These are phyloP conservation scores for Xylocampa areola DNA, from an alignment of 2,888 invertebrate genomes.

Conservation along the genomic window DNA sequence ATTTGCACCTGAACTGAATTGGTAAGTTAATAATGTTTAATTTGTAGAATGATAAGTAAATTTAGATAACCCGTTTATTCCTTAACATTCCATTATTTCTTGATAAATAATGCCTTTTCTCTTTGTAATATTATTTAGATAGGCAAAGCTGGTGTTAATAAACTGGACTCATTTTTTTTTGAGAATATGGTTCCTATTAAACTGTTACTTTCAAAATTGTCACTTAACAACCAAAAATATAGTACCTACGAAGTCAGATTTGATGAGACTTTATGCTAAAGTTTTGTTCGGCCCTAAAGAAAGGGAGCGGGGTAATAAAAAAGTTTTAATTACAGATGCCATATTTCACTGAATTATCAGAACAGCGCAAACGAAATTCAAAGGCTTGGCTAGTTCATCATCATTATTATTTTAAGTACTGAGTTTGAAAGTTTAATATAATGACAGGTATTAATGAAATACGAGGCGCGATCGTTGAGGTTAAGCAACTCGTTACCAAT, in stretches of 20 bases:
- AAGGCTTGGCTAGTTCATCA: constrained; percentile 34
- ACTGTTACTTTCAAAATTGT: constrained; percentile 37
- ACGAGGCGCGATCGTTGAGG: neutral
- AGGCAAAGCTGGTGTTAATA: neutral
- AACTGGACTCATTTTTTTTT: constrained; percentile 1
- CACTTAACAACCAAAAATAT: constrained; percentile 34
- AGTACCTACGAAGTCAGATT: constrained; percentile 37
- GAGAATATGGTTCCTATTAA: constrained; percentile 4
- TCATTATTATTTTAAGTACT: constrained; percentile 21
- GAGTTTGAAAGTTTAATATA: neutral
- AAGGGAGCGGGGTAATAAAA: constrained; percentile 50
- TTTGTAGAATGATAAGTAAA: no score
- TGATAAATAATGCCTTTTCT: neutral
- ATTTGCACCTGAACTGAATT: no score
- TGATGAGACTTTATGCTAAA: constrained; percentile 42
- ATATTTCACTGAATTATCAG: constrained; percentile 55
- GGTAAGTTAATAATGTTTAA: no score
- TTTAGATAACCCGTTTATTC: no score
- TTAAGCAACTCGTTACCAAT: neutral
- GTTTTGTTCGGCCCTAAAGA: constrained; percentile 19
- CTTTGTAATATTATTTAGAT: neutral
- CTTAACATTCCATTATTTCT: no score
- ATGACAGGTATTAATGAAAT: neutral
- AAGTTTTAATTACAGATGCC: constrained; percentile 59
- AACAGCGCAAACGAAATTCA: constrained; percentile 30